Evolutionary conservation across 2,113 vertebrate genomes (phyloP), one percentile per base, ranked within the genome.

Genomic region (Catharus fuscescens): DNA sequence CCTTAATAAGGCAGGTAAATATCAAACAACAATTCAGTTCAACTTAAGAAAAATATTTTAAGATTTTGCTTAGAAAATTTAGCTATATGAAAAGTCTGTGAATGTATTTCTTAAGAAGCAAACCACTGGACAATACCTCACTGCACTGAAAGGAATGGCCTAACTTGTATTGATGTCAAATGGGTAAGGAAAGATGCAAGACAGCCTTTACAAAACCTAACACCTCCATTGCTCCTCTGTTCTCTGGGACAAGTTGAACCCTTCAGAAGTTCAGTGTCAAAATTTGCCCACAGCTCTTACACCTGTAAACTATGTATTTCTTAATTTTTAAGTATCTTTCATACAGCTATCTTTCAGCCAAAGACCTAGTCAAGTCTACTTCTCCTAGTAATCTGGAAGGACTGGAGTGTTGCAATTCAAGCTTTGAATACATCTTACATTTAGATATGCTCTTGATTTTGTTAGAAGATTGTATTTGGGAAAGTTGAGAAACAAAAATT

Each of bases 1-100:
- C 40, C 74, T 78, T 91, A 91, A 91, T 89, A 95, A 87, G 26
- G 28, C n/a, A 90, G 40, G 59, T 57, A 94, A 88, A 80, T 69
- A 95, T 45, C 71, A 82, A 80, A 73, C 5, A 65, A 20, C 12
- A 88, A 90, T 65, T 88, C 50, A 70, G 74, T 32, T 34, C 19
- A 77, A 50, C 31, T 69, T 65, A 40, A 80, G 50, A 90, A 90
- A 93, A 82, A 70, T 14, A 64, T 54, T 90, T 81, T 5, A 32
- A 79, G 85, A 21, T 24, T 61, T 93, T 89, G 21, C 56, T 93
- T 59, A 48, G 45, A 45, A 69, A 89, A 71, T 72, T 61, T 64
- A 85, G 57, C 26, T 71, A 19, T 6, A 61, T 48, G 8, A 69
- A 45, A 91, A 59, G 73, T 36, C 45, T 65, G 34, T 70, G 59